These are phyloP conservation scores for Zaprionus lachaisei DNA, from an alignment of 1,140 invertebrate species.

Conservation along the genomic window DNA sequence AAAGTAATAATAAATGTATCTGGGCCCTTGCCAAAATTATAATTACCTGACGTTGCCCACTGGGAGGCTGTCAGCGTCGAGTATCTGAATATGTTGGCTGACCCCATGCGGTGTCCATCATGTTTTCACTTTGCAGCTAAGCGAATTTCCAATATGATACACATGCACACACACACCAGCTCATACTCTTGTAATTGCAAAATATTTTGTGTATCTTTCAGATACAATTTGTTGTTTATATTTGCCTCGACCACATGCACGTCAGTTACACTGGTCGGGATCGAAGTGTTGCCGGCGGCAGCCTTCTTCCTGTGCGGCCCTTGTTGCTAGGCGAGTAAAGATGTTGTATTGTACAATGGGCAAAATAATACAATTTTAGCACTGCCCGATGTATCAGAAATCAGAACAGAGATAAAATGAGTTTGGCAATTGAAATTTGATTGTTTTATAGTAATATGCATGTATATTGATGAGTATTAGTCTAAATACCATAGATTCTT, in stretches of 20 bases:
- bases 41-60: constrained; percentile 46
- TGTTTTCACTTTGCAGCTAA: constrained; percentile 32
- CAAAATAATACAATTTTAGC: background rate
- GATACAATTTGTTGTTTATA: constrained; percentile 29
- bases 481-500: no score
- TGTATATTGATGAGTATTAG: no score
- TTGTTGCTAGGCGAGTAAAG: constrained; percentile 13
- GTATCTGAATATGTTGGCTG: constrained; percentile 35
- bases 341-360: background rate
- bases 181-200: constrained; percentile 21
- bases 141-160: constrained; percentile 19
- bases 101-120: constrained; percentile 44
- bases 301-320: constrained; percentile 6
- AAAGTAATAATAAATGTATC: constrained; percentile 19
- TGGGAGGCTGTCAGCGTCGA: constrained; percentile 18
- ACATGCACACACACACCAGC: background rate
- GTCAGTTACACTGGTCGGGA: constrained; percentile 36
- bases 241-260: constrained; percentile 20
- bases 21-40: constrained; percentile 49
- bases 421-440: no score
- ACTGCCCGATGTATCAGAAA: background rate
- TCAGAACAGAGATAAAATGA: no score
- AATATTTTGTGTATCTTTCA: constrained; percentile 31
- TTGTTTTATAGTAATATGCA: no score
- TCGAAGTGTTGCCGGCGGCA: constrained; percentile 1